Percentiles rank a stretch among this genome's conserved stretches.
These are phyloP conservation scores for Diadophis punctatus DNA, from an alignment of 2,113 vertebrate genomes.

Conservation along the genomic window DNA sequence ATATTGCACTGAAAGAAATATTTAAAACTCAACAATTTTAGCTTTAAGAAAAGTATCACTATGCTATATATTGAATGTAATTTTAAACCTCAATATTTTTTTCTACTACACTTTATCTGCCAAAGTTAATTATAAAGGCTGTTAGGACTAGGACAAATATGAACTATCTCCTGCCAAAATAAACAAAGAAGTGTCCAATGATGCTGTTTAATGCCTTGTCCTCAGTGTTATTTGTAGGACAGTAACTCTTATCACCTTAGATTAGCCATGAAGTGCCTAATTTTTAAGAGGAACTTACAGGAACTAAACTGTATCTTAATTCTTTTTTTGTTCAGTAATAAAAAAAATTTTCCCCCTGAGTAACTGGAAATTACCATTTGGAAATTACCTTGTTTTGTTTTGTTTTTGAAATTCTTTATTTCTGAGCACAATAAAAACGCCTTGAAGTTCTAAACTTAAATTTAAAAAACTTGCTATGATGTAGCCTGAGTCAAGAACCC, in stretches of 20 bases:
- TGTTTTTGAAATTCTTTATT: not conserved
- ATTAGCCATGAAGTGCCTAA: not conserved
- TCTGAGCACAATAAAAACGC: not conserved
- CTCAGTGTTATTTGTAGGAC: not conserved
- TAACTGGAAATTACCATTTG: not conserved
- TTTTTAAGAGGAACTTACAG: not conserved
- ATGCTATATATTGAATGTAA: not conserved
- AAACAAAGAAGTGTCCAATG: not conserved
- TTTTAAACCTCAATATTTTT: not conserved
- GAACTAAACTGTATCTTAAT: not conserved
- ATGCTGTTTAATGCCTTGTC: not conserved
- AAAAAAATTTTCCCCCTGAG: not conserved
- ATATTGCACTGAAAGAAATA: not conserved
- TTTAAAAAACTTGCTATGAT: not conserved
- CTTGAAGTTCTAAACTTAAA: not conserved
- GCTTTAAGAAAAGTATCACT: not conserved
- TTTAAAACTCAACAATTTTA: not conserved
- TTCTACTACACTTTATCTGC: not conserved
- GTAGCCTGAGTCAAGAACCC: not conserved
- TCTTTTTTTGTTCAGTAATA: not conserved
- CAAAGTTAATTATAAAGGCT: not conserved
- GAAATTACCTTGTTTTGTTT: not conserved
- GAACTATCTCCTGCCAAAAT: not conserved
- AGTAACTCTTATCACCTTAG: not conserved
- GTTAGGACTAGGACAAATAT: not conserved